Evolutionary conservation across 2,888 invertebrate genomes (phyloP), one percentile per base, ranked within the genome.

Genomic region (Epiperipatus broadwayi): DNA sequence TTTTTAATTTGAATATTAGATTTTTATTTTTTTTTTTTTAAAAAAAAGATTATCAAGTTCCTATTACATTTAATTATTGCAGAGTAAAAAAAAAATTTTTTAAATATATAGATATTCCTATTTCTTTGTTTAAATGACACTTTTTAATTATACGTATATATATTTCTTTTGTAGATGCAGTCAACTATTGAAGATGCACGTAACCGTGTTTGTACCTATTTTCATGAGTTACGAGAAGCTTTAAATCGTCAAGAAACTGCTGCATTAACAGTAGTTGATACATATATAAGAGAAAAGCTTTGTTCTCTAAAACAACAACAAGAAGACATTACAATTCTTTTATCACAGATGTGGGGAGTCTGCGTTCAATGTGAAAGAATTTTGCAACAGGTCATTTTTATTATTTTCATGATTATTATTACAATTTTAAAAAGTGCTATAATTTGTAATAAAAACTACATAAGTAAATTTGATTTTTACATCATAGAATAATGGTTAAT

Each of bases 281-380:
- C 66, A 2, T 66, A 68, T 46, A 61, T 67, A 5, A 52, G 65
- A 27, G 67, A 67, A 43, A 57, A 67, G 46, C 50, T 68, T 22
- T 64, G 64, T 44, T 61, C 63, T 41, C 48, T 68, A 15, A 53
- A 63, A 43, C 65, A 67, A 45, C 63, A 67, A 35, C 66, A 67
- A 47, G 66, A 67, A 44, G 67, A 68, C 47, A 56, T 69, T 47
- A 60, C 61, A 2, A 54, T 61, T 4, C 58, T 67, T 15, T 51
- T 66, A 31, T 63, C 67, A 3, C 55, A 62, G 54, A 60, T 64
- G 46, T 65, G 66, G 2, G 58, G 61, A n/a, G 64, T 67, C 15
- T 65, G 65, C 46, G 60, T 64, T n/a, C 65, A 68, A 42, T 66
- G 66, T 50, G 66, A 68, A 46, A 59, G 60, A 38, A 61, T 63